Conservation (phyloP, 2,797 vertebrate genomes). For the Coregonus sp. region DNA sequence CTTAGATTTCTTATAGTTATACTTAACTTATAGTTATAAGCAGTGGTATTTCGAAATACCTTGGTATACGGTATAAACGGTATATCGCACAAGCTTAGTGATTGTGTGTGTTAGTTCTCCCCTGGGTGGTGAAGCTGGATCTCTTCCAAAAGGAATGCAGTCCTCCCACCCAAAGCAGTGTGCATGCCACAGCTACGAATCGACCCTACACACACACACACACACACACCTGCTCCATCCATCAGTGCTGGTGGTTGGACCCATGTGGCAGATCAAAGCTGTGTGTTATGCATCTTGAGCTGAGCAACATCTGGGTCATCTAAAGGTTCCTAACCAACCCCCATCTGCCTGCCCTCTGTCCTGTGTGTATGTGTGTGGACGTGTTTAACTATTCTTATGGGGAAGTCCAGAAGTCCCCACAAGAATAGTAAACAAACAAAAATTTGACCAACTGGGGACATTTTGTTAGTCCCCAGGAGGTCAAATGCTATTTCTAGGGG, state of each 20-base stretch:
- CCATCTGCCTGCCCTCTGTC: constrained; percentile 22
- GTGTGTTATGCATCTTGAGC: constrained; percentile 54
- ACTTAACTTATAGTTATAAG: too few species aligned
- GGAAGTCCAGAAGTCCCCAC: too few species aligned
- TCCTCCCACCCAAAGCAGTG: neutral
- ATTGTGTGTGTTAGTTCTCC: constrained; percentile 30
- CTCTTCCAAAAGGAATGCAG: neutral
- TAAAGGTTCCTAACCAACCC: constrained; percentile 46
- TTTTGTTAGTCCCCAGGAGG: too few species aligned
- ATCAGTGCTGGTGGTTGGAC: constrained; percentile 3
- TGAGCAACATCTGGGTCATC: constrained; percentile 61
- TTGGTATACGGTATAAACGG: neutral
- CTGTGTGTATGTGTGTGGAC: neutral
- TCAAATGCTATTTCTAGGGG: too few species aligned
- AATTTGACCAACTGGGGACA: too few species aligned
- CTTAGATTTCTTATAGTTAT: too few species aligned
- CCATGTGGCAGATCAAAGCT: constrained; percentile 59
- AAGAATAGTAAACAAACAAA: too few species aligned
- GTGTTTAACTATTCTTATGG: too few species aligned
- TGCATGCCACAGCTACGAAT: neutral
- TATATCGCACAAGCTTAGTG: constrained; percentile 3
- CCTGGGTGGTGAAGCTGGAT: constrained; percentile 36
- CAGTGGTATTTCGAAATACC: too few species aligned
- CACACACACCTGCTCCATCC: neutral
- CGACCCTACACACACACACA: neutral